Conservation (phyloP, 2,797 vertebrate species). For the Lutjanus argentimaculatus region DNA sequence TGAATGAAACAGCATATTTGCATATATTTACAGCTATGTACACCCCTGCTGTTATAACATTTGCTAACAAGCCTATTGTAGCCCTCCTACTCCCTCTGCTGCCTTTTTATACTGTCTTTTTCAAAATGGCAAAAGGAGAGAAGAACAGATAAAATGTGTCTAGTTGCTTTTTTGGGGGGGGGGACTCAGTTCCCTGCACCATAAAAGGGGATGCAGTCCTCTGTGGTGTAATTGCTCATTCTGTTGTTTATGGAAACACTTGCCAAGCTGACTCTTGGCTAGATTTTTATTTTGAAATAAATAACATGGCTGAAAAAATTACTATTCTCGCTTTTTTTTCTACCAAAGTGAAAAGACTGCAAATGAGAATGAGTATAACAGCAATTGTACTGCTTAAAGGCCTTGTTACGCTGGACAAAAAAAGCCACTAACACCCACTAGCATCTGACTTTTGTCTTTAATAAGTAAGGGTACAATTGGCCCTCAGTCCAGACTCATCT, state of each 20-base stretch:
- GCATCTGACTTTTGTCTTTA: too few relatives aligned
- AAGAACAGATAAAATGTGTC: not conserved
- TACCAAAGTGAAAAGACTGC: constrained; percentile 14
- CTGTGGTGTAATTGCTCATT: constrained; percentile 19
- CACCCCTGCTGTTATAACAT: constrained; percentile 12
- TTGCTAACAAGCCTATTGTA: constrained; percentile 9
- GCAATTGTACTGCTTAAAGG: too few relatives aligned
- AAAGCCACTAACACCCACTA: too few relatives aligned
- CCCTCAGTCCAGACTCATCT: too few relatives aligned
- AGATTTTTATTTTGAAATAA: constrained; percentile 37
- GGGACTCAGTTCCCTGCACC: not conserved
- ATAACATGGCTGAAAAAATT: constrained; percentile 17
- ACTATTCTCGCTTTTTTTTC: constrained; percentile 13
- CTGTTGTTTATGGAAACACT: constrained; percentile 16
- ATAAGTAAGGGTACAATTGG: too few relatives aligned
- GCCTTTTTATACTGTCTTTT: not conserved
- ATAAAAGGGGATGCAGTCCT: not conserved
- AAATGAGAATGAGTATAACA: constrained; percentile 16
- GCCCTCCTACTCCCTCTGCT: not conserved
- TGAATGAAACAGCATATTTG: constrained; percentile 23
- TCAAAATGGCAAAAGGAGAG: not conserved
- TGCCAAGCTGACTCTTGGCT: constrained; percentile 10
- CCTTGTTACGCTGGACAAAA: too few relatives aligned
- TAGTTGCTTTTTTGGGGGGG: not conserved
- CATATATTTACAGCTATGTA: not conserved